A percentile compares a stretch with the other conserved stretches of the same genome.
Conservation (phyloP, 23 tunicate genomes). For the Clavelina lepadiformis region DNA sequence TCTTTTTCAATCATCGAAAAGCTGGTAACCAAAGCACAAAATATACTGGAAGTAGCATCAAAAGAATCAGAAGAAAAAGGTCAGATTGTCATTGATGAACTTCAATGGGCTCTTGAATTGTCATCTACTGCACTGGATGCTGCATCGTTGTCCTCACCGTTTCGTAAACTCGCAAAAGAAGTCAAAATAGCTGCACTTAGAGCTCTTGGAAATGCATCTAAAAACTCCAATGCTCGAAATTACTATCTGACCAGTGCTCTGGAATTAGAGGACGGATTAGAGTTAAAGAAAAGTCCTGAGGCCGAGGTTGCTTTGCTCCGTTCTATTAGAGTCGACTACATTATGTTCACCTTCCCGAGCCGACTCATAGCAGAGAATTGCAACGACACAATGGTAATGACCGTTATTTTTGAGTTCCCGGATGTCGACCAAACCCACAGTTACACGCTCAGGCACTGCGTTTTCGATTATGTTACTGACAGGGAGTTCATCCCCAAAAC, state of each 20-base stretch:
- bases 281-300: background rate
- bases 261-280: slow-evolving; percentile 25
- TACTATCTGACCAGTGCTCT: slow-evolving; percentile 60
- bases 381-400: slow-evolving; percentile 12
- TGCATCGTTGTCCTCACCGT: background rate
- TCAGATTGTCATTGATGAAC: slow-evolving; percentile 13
- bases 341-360: slow-evolving; percentile 17
- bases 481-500: slow-evolving; percentile 2
- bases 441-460: slow-evolving; percentile 47
- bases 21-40: slow-evolving; percentile 30
- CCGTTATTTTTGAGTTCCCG: slow-evolving; percentile 17
- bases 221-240: slow-evolving; percentile 50
- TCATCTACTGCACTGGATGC: slow-evolving; percentile 18
- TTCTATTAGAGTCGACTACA: slow-evolving; percentile 2
- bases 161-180: slow-evolving; percentile 21
- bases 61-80: slow-evolving; percentile 10
- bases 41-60: slow-evolving; percentile 5
- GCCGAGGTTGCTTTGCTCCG: background rate
- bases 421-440: slow-evolving; percentile 12
- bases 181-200: slow-evolving; percentile 21
- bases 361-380: slow-evolving; percentile 48
- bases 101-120: slow-evolving; percentile 80
- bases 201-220: slow-evolving; percentile 19
- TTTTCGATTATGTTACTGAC: slow-evolving; percentile 16
- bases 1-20: slow-evolving; percentile 7